A percentile compares a stretch with the other conserved stretches of the same genome.
Conservation (phyloP, 2,888 invertebrate genomes). For the Ernsta delagoae region DNA sequence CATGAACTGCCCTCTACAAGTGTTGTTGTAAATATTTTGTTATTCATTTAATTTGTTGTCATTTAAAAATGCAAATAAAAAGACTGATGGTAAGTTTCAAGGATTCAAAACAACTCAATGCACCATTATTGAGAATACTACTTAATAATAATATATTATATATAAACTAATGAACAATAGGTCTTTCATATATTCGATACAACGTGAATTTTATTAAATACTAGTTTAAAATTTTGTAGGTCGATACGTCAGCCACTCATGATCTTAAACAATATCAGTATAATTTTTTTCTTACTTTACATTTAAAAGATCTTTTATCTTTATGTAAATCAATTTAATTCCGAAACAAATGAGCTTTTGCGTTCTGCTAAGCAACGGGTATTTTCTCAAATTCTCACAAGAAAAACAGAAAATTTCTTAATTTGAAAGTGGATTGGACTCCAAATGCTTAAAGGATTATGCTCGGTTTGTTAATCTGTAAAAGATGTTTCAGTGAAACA, state of each 20-base stretch:
- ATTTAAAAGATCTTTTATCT: background rate
- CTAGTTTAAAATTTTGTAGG: too few relatives aligned
- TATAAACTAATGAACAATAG: too few relatives aligned
- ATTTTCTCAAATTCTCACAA: constrained; percentile 5
- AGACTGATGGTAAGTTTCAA: too few relatives aligned
- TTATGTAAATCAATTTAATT: constrained; percentile 13
- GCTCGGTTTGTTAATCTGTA: constrained; percentile 8
- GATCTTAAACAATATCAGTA: too few relatives aligned
- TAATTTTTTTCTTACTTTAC: background rate
- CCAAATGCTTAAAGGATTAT: constrained; percentile 8
- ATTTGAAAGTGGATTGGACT: constrained; percentile 11
- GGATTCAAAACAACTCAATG: too few relatives aligned
- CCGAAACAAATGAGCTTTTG: constrained; percentile 3
- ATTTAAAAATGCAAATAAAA: background rate
- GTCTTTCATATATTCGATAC: too few relatives aligned
- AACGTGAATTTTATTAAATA: too few relatives aligned
- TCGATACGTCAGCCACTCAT: too few relatives aligned
- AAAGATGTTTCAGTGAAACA: background rate
- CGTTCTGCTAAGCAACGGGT: constrained; percentile 6
- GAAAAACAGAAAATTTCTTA: background rate
- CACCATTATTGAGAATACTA: too few relatives aligned
- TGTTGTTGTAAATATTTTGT: background rate
- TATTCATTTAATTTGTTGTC: background rate
- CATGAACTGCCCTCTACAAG: constrained; percentile 91
- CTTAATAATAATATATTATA: too few relatives aligned